Evolutionary conservation across 1,140 invertebrate species (phyloP).

Genomic region (Papilio dardanus): DNA sequence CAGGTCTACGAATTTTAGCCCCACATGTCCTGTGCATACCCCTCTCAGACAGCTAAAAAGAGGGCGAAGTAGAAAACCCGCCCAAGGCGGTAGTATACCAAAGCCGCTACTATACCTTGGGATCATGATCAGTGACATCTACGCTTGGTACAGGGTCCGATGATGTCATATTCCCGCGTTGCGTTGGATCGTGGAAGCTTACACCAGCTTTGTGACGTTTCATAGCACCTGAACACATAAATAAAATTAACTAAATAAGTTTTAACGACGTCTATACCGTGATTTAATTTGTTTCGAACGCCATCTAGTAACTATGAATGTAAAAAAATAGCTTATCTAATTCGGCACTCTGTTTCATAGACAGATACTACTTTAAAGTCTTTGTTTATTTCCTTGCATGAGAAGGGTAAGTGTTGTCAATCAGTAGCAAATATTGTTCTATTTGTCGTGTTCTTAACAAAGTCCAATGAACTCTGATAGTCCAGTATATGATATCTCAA

Average conservation of each 20-base stretch:
- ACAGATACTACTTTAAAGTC: no score
- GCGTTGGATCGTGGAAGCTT: slow-evolving; percentile 69
- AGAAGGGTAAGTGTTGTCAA: not conserved
- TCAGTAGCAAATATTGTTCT: not conserved
- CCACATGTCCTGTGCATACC: no score
- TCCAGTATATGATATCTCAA: not conserved
- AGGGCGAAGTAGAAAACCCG: no score
- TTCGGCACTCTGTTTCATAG: no score
- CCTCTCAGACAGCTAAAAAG: no score
- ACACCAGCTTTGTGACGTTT: slow-evolving; percentile 73
- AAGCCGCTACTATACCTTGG: no score
- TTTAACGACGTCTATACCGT: not conserved
- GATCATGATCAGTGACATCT: slow-evolving; percentile 73
- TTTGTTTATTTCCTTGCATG: not conserved
- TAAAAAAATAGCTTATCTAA: no score
- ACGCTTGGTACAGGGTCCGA: slow-evolving; percentile 52
- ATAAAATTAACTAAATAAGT: not conserved
- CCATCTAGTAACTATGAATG: slow-evolving; percentile 14
- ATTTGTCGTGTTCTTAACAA: not conserved
- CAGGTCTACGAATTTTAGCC: no score
- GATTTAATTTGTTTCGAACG: not conserved
- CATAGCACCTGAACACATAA: slow-evolving; percentile 60
- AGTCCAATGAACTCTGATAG: not conserved
- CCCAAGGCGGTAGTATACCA: no score
- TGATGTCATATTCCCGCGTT: slow-evolving; percentile 56